These are phyloP conservation scores for Sclerurus mexicanus DNA, from an alignment of 2,113 vertebrate genomes.

Conservation along the genomic window DNA sequence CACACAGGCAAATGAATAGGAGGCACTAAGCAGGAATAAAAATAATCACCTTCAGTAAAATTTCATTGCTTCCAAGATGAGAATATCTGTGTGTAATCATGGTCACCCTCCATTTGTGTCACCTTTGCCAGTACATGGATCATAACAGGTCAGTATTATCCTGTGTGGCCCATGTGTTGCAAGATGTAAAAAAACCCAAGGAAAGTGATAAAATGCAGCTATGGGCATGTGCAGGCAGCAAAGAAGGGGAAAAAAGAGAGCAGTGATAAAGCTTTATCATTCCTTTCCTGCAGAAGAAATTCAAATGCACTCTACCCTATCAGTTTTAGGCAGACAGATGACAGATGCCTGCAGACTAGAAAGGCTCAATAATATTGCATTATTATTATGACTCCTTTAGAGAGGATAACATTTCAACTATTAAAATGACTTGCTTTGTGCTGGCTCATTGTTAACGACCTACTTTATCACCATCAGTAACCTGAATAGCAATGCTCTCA, in stretches of 20 bases:
- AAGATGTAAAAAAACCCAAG: neutral
- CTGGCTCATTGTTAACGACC: constrained; percentile 39
- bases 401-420: constrained; percentile 40
- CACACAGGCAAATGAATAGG: neutral
- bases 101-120: constrained; percentile 5
- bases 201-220: neutral
- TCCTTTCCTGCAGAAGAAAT: constrained; percentile 13
- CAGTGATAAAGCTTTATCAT: constrained; percentile 15
- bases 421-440: constrained; percentile 54
- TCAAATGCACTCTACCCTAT: constrained; percentile 18
- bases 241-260: neutral
- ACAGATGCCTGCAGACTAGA: constrained; percentile 34
- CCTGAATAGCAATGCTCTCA: constrained; percentile 14
- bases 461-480: constrained; percentile 47
- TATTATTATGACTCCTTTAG: constrained; percentile 34
- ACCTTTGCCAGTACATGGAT: neutral
- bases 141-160: neutral
- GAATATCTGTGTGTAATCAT: neutral
- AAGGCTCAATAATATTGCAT: constrained; percentile 35
- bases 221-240: neutral
- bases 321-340: constrained; percentile 34
- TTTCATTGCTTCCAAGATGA: neutral
- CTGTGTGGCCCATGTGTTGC: neutral
- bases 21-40: neutral
- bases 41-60: neutral